phyloP scores from a whole-genome alignment of 1,140 invertebrate genomes.

The Drosophila kanapiae region DNA sequence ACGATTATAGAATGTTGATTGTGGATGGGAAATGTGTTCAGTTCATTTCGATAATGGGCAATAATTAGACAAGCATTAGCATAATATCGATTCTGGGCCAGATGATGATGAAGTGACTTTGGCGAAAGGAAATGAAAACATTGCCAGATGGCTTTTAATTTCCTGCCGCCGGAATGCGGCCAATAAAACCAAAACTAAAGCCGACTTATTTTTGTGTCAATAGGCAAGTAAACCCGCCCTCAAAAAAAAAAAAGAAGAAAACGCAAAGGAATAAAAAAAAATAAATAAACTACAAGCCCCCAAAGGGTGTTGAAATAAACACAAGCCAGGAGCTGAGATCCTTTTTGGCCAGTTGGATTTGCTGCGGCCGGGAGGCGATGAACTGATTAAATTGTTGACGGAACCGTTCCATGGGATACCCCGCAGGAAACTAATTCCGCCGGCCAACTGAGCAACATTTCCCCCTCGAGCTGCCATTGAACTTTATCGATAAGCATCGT shows the following conservation, averaged over 20 bases:
- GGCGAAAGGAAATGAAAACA: conserved; percentile 60
- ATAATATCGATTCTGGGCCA: conserved; percentile 46
- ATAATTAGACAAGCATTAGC: conserved; percentile 59
- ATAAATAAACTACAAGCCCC: conserved; percentile 38
- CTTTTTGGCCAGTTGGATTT: conserved; percentile 60
- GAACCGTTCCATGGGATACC: conserved; percentile 48
- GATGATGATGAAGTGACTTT: conserved; percentile 26
- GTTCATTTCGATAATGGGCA: conserved; percentile 59
- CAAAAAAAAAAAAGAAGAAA: conserved; percentile 17
- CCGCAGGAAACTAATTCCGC: conserved; percentile 73
- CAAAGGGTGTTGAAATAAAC: conserved; percentile 56
- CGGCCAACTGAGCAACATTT: conserved; percentile 60
- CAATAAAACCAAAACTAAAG: conserved; percentile 74
- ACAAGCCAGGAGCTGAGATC: conserved; percentile 38
- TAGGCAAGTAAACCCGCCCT: conserved; percentile 52
- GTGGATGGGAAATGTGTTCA: conserved; percentile 36
- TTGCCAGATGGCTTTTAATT: conserved; percentile 72
- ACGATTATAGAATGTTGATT: conserved; percentile 38
- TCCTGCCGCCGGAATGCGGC: conserved; percentile 59
- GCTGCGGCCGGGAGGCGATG: conserved; percentile 71
- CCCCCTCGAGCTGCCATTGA: conserved; percentile 56
- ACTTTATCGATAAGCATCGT: conserved; percentile 81
- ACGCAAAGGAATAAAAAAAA: conserved; percentile 19
- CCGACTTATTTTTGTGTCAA: conserved; percentile 63
- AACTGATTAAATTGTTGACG: conserved; percentile 82